phyloP scores from a whole-genome alignment of 2,113 vertebrate genomes.

The Morone saxatilis region DNA sequence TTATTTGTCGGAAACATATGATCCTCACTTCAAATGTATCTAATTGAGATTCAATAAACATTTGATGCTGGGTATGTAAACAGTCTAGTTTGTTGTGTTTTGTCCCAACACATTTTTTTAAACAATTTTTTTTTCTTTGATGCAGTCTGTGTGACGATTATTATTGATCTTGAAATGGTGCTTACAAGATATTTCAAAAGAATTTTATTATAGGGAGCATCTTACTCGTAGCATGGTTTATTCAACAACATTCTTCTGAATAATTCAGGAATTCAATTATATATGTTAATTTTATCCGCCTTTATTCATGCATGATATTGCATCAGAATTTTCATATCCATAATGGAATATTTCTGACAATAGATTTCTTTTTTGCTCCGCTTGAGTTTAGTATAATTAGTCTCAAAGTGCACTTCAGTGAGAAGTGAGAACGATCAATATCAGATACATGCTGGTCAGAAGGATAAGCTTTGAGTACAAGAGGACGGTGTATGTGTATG shows the following conservation, averaged over 20 bases:
- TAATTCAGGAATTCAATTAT: slow-evolving; percentile 75
- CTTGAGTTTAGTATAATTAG: slow-evolving; percentile 32
- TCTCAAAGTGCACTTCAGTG: slow-evolving; percentile 28
- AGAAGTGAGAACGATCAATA: slow-evolving; percentile 9
- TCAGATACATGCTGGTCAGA: slow-evolving; percentile 14
- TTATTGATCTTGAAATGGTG: slow-evolving; percentile 42
- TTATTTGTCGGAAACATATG: slow-evolving; percentile 41
- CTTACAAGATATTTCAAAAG: slow-evolving; percentile 49
- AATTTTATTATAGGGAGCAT: slow-evolving; percentile 59
- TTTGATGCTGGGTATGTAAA: slow-evolving; percentile 19
- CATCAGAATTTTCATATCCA: slow-evolving; percentile 63
- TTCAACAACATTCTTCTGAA: slow-evolving; percentile 69
- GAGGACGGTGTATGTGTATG: neutral
- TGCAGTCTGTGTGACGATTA: neutral
- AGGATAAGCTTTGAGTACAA: slow-evolving; percentile 15
- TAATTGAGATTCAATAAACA: slow-evolving; percentile 34
- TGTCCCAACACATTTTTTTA: slow-evolving; percentile 25
- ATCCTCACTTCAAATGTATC: slow-evolving; percentile 41
- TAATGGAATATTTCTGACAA: slow-evolving; percentile 60
- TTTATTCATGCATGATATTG: slow-evolving; percentile 74
- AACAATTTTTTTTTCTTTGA: slow-evolving; percentile 1
- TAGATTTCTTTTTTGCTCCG: slow-evolving; percentile 33
- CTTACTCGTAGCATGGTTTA: slow-evolving; percentile 70
- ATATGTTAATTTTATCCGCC: slow-evolving; percentile 70
- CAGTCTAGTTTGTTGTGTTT: slow-evolving; percentile 35